Percentiles rank a stretch among this genome's conserved stretches.
phyloP scores from a whole-genome alignment of 2,113 vertebrate genomes.

The Beaufortia kweichowensis region DNA sequence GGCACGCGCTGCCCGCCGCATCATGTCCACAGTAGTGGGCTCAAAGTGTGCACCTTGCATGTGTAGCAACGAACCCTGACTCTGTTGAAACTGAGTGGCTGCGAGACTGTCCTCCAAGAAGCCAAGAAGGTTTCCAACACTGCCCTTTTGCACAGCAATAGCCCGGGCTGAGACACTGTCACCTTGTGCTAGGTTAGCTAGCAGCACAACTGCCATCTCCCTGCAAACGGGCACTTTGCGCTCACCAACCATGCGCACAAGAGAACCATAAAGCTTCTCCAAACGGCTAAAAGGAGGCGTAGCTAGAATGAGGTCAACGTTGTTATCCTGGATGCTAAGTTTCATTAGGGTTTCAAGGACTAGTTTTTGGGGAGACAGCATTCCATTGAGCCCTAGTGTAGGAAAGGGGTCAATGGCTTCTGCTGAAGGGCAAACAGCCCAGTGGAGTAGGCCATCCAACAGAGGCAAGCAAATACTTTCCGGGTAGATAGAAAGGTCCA shows the following conservation, averaged over 20 bases:
- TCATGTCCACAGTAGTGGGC: slow-evolving; percentile 99
- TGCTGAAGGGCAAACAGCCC: slow-evolving; percentile 96
- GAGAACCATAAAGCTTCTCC: slow-evolving; percentile 94
- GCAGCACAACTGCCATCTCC: slow-evolving; percentile 97
- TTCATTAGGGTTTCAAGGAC: slow-evolving; percentile 99
- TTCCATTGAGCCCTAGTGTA: slow-evolving; percentile 88
- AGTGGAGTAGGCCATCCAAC: slow-evolving; percentile 96
- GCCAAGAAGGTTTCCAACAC: slow-evolving; percentile 94
- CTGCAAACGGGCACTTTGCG: slow-evolving; percentile 97
- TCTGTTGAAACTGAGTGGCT: slow-evolving; percentile 96
- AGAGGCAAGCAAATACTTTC: slow-evolving; percentile 98
- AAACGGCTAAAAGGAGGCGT: slow-evolving; percentile 95
- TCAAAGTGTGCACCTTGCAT: slow-evolving; percentile 91
- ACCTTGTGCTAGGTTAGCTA: slow-evolving; percentile 96
- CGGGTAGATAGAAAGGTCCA: slow-evolving; percentile 94
- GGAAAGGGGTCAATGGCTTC: slow-evolving; percentile 97
- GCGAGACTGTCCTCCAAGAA: slow-evolving; percentile 98
- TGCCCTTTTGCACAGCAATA: slow-evolving; percentile 95
- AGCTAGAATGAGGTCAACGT: slow-evolving; percentile 97
- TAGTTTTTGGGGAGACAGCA: slow-evolving; percentile 96
- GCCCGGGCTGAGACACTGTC: slow-evolving; percentile 91
- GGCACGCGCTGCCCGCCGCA: slow-evolving; percentile 94
- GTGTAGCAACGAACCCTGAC: slow-evolving; percentile 88
- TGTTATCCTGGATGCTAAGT: slow-evolving; percentile 99
- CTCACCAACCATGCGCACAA: slow-evolving; percentile 96